Evolutionary conservation across 2,888 invertebrate species (phyloP).

Genomic region (Bruchidius siliquastri): DNA sequence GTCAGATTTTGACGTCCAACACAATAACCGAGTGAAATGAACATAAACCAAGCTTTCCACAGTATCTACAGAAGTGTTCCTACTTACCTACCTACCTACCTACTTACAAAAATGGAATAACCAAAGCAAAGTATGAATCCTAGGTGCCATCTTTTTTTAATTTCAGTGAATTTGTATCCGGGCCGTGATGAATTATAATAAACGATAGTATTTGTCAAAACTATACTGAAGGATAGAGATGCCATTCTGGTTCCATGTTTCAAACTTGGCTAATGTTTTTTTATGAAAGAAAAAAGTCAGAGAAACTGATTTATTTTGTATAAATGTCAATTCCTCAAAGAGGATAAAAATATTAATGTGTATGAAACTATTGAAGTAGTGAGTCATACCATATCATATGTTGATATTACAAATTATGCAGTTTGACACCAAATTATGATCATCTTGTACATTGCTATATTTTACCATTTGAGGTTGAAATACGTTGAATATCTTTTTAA

Average conservation of each 20-base stretch:
- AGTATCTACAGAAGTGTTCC: no score
- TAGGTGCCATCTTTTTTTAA: no score
- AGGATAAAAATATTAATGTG: neutral
- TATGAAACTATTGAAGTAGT: neutral
- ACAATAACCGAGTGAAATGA: no score
- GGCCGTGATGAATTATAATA: no score
- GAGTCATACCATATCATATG: neutral
- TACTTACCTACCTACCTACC: no score
- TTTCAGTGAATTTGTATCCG: no score
- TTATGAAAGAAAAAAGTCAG: neutral
- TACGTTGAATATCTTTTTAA: neutral
- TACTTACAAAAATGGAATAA: no score
- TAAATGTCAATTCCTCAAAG: neutral
- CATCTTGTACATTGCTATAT: neutral
- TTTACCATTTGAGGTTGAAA: neutral
- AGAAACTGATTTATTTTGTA: neutral
- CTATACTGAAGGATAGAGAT: no score
- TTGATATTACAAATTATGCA: neutral
- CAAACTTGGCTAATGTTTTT: neutral
- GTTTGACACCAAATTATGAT: neutral
- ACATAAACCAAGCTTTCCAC: no score
- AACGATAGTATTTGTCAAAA: no score
- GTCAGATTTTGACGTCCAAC: no score
- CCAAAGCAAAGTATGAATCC: no score
- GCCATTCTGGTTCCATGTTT: neutral